These are phyloP conservation scores for Fundulus diaphanus DNA, from an alignment of 2,797 vertebrate genomes.

Conservation along the genomic window DNA sequence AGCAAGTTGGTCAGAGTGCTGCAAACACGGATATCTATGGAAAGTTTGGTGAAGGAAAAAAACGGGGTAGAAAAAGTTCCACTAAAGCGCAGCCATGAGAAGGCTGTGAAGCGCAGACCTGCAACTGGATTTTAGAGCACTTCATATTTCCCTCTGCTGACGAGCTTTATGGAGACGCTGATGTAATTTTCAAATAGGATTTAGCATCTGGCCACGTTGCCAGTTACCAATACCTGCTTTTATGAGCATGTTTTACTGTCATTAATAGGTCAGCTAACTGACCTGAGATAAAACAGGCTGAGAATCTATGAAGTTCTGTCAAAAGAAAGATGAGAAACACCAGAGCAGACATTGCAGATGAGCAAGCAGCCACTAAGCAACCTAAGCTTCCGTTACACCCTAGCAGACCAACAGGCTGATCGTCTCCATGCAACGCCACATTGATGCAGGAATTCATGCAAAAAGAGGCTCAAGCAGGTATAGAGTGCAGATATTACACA, in stretches of 20 bases:
- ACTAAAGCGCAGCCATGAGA: not conserved
- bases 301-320: not conserved
- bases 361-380: no score
- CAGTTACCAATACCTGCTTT: not conserved
- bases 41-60: not conserved
- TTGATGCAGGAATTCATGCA: not conserved
- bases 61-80: not conserved
- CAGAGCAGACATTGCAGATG: not conserved
- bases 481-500: not conserved
- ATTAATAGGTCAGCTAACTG: not conserved
- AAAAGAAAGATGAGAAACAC: not conserved
- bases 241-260: not conserved
- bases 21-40: no score
- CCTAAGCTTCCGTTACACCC: not conserved
- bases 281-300: not conserved
- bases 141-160: not conserved
- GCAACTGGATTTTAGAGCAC: not conserved
- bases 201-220: not conserved
- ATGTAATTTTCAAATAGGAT: not conserved
- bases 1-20: not conserved
- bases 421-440: not conserved
- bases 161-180: not conserved
- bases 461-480: not conserved
- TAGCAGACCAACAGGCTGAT: not conserved
- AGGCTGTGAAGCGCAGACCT: not conserved